Conservation (phyloP, 2,888 invertebrate genomes). For the Diadegma fenestrale region DNA sequence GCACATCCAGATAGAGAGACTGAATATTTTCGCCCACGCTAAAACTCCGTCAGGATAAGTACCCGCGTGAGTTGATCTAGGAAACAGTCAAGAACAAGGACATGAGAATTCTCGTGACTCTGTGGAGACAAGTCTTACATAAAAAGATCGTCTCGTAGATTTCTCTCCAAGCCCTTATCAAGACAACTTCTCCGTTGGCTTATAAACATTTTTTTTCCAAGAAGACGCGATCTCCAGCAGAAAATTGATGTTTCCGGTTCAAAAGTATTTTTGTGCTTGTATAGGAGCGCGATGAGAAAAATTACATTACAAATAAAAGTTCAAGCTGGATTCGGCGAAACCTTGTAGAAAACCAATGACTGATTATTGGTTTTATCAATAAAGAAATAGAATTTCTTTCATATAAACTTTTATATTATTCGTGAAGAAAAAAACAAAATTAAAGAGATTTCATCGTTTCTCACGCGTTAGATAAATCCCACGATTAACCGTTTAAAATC, state of each 20-base stretch:
- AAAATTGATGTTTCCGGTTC: neutral
- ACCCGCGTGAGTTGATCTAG: constrained; percentile 56
- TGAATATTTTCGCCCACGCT: constrained; percentile 60
- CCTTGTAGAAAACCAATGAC: neutral
- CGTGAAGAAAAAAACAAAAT: too few relatives aligned
- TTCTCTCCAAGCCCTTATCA: constrained; percentile 1
- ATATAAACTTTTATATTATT: neutral
- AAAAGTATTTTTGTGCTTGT: neutral
- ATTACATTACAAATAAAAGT: neutral
- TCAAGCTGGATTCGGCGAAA: neutral
- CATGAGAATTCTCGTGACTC: constrained; percentile 28
- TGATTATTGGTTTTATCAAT: neutral
- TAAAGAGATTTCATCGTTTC: too few relatives aligned
- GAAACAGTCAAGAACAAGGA: constrained; percentile 35
- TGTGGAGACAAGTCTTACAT: constrained; percentile 46
- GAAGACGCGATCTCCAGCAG: neutral
- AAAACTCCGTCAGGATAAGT: constrained; percentile 50
- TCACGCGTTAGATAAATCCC: too few relatives aligned
- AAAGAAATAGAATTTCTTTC: neutral
- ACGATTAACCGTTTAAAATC: too few relatives aligned
- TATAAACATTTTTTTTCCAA: neutral
- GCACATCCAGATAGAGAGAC: constrained; percentile 6
- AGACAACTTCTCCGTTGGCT: constrained; percentile 1
- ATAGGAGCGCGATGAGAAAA: neutral
- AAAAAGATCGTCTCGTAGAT: constrained; percentile 67